Base-by-base conservation (phyloP, 2,888 invertebrate genomes). In the Euplexia lucipara region DNA sequence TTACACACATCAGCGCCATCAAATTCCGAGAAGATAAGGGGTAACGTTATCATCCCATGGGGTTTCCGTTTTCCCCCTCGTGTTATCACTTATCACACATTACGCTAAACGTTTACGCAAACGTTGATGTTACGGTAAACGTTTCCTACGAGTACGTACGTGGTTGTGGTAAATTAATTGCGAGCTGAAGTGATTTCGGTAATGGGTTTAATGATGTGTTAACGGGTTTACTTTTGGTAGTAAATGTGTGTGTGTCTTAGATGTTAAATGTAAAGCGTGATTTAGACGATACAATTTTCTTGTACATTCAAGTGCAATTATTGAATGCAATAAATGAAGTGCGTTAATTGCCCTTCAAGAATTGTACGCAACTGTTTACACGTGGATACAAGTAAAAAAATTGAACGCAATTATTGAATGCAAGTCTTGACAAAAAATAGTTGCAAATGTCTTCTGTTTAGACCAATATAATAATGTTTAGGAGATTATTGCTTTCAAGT, bases 31-130 rank as follows among this genome's bases (percentile, higher is more conserved):
- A 26, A 37, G 18, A 18, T 60, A 52, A 62, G 71, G 75, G 74
- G 75, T 79, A 81, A 82, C 75, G 70, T 73, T 79, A 82, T 75
- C 84, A 79, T 74, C 84, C 70, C 82, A 34, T 7, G 80, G 70
- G 83, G 72, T 16, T 30, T 34, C n/a, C 51, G 66, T 75, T 71
- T 70, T 30, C 47, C 61, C 69, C 80, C 72, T 71, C 70, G 66
- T 58, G 42, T 81, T 77, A 83, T 82, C 81, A 75, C 83, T 80
- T 79, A 83, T 82, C 81, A 76, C 83, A 79, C 81, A 66, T 83
- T 78, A 76, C 74, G 61, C 26, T 75, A 75, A 81, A 83, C 75
- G 71, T 71, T 80, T 52, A 78, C 75, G 73, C 26, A 0, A 37
- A 44, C 14, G 70, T 61, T 49, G 9, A 56, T 66, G 70, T 82